A percentile compares a stretch with the other conserved stretches of the same genome.
phyloP scores from a whole-genome alignment of 2,797 vertebrate species.

The Halcyon chelicuti region DNA sequence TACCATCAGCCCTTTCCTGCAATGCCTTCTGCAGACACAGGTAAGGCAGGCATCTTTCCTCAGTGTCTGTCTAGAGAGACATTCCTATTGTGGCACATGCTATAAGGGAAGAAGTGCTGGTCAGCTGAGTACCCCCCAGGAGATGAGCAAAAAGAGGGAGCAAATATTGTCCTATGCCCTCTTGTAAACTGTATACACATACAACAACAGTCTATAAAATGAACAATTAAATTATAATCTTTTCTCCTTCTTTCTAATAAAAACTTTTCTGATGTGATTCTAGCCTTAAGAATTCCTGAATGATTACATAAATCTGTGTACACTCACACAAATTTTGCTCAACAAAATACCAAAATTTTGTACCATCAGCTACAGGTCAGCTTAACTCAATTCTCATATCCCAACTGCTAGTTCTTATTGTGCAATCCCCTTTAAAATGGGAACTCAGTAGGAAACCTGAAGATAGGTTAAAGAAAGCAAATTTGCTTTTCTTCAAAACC shows the following conservation, averaged over 20 bases:
- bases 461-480: not conserved
- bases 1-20: not conserved
- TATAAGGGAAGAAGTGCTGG: not conserved
- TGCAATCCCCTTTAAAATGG: not conserved
- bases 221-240: not conserved
- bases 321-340: fast-evolving
- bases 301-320: not conserved
- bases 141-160: not conserved
- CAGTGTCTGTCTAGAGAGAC: not conserved
- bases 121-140: not conserved
- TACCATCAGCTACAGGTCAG: not conserved
- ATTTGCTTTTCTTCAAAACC: not conserved
- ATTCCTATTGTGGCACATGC: not conserved
- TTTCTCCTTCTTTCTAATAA: not conserved
- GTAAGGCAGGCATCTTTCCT: not conserved
- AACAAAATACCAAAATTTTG: not conserved
- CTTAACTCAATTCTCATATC: not conserved
- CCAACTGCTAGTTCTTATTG: not conserved
- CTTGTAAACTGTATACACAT: not conserved
- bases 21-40: not conserved
- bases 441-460: not conserved
- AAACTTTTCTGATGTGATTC: not conserved
- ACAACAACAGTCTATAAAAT: not conserved
- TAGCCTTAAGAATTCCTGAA: not conserved
- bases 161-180: not conserved